Evolutionary conservation across 2,797 vertebrate genomes (phyloP).

Genomic region (Eidolon dupreanum): DNA sequence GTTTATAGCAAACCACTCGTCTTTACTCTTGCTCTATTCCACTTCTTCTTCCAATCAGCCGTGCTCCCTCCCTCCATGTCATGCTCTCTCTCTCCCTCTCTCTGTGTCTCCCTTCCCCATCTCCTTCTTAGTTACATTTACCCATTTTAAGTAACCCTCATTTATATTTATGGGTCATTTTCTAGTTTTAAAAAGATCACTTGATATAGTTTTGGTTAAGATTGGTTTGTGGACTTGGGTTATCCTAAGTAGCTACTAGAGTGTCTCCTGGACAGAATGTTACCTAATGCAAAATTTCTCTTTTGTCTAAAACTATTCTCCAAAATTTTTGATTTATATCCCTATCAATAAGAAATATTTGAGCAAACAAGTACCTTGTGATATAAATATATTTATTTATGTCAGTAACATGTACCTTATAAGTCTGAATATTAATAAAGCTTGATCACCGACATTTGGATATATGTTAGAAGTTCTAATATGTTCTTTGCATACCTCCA

Average conservation of each 20-base stretch:
- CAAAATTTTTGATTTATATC: neutral
- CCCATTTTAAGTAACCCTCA: neutral
- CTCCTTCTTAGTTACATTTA: neutral
- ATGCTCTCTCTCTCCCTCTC: too few species aligned
- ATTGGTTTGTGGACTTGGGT: neutral
- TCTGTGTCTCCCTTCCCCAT: neutral
- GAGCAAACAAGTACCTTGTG: neutral
- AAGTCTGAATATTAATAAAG: neutral
- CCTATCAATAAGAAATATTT: neutral
- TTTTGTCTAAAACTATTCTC: neutral
- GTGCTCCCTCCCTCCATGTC: too few species aligned
- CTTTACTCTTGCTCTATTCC: neutral
- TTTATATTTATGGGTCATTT: neutral
- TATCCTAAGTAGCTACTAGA: neutral
- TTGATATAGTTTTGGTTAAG: neutral
- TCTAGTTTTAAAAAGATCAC: neutral
- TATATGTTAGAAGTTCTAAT: constrained; percentile 13
- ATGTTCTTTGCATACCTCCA: neutral
- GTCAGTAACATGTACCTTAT: neutral
- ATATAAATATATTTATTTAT: neutral
- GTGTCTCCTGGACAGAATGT: neutral
- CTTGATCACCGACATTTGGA: neutral
- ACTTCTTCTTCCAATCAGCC: neutral
- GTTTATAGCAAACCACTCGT: neutral
- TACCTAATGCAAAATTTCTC: neutral